Percentiles rank a stretch among this genome's conserved stretches.
Evolutionary conservation across 2,797 vertebrate genomes (phyloP).

Genomic region (Neoniphon sammara): DNA sequence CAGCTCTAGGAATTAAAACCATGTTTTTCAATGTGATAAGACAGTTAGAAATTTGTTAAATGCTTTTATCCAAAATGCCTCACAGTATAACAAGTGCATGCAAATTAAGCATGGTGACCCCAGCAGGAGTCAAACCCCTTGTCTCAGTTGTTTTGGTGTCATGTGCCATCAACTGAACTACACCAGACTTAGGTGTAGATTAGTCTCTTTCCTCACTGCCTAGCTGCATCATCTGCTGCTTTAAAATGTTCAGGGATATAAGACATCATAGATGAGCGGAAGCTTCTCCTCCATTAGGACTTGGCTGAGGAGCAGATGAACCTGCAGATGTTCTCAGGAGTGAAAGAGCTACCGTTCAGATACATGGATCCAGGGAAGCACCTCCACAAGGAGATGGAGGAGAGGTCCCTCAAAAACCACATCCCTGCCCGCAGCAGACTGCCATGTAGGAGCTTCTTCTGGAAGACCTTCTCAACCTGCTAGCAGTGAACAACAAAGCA

Average conservation of each 20-base stretch:
- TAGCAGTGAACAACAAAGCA: constrained; percentile 7
- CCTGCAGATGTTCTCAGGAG: neutral
- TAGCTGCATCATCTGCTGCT: neutral
- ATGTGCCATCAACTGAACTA: neutral
- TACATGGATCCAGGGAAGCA: neutral
- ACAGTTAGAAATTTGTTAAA: neutral
- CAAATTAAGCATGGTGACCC: neutral
- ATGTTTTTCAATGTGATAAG: neutral
- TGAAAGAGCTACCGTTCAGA: neutral
- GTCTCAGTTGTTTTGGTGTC: neutral
- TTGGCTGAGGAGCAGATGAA: no score
- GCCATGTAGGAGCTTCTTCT: neutral
- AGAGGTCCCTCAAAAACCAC: neutral
- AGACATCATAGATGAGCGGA: neutral
- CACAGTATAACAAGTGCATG: no score
- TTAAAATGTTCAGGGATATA: neutral
- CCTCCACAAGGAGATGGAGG: no score
- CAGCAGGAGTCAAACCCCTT: neutral
- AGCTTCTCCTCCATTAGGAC: no score
- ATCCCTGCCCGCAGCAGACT: neutral
- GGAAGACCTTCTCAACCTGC: constrained; percentile 10
- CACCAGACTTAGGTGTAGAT: neutral
- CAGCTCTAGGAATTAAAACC: neutral
- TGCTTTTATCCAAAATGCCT: neutral
- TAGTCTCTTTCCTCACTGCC: neutral